Conservation (phyloP, 2,888 invertebrate genomes). For the Ectropis crepuscularia region DNA sequence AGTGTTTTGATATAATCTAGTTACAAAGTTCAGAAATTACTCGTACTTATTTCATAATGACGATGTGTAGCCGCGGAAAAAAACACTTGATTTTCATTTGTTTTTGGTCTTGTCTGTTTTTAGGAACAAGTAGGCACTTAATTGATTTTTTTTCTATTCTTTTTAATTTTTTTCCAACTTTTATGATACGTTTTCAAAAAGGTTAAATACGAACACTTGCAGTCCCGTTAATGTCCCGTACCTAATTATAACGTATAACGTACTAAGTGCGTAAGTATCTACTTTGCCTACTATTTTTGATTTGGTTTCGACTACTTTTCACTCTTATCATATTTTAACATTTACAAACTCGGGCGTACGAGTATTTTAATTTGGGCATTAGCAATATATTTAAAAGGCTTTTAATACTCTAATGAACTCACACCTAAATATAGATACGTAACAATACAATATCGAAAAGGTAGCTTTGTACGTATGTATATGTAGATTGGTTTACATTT, state of each 20-base stretch:
- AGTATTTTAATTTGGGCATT: constrained; percentile 27
- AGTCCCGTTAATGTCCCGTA: too few relatives aligned
- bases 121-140: too few relatives aligned
- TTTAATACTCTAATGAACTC: constrained; percentile 30
- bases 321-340: constrained; percentile 22
- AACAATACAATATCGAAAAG: constrained; percentile 10
- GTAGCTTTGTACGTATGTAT: background rate
- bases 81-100: too few relatives aligned
- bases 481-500: background rate
- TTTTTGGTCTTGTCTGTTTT: too few relatives aligned
- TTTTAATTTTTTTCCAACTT: too few relatives aligned
- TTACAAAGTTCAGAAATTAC: too few relatives aligned
- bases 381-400: constrained; percentile 14
- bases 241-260: background rate
- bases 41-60: too few relatives aligned
- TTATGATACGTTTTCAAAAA: too few relatives aligned
- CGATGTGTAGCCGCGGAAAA: too few relatives aligned
- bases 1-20: too few relatives aligned
- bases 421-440: constrained; percentile 26
- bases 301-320: constrained; percentile 7
- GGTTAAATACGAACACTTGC: too few relatives aligned
- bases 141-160: too few relatives aligned
- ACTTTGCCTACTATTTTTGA: background rate
- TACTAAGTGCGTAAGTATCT: background rate
- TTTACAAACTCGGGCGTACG: constrained; percentile 22